phyloP scores from a whole-genome alignment of 2,797 vertebrate species.

The Agapornis canus region DNA sequence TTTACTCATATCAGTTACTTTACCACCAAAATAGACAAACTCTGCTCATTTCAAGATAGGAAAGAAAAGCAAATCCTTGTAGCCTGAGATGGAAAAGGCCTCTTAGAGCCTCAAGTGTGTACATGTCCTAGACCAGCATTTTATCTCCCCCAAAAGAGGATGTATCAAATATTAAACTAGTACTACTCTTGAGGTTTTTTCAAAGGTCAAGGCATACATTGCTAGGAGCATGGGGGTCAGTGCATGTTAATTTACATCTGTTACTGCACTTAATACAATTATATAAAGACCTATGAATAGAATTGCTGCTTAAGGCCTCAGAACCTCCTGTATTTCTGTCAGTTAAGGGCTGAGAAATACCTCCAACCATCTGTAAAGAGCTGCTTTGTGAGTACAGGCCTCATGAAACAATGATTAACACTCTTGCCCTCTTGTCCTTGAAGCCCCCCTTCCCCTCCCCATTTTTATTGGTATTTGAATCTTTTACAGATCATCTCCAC shows the following conservation, averaged over 20 bases:
- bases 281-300: constrained; percentile 53
- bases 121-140: not conserved
- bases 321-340: constrained; percentile 28
- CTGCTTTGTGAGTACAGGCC: not conserved
- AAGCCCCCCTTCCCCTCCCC: not conserved
- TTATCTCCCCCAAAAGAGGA: constrained; percentile 13
- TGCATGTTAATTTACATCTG: constrained; percentile 35
- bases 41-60: not conserved
- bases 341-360: constrained; percentile 39
- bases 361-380: constrained; percentile 56
- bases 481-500: constrained; percentile 8
- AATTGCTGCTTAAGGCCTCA: constrained; percentile 56
- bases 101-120: not conserved
- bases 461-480: constrained; percentile 21
- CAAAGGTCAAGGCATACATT: not conserved
- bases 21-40: not conserved
- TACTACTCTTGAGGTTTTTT: constrained; percentile 19
- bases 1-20: not conserved
- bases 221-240: not conserved
- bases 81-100: not conserved
- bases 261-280: constrained; percentile 47
- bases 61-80: not conserved
- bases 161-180: not conserved
- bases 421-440: not conserved
- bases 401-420: constrained; percentile 41